Evolutionary conservation across 2,888 invertebrate species (phyloP).

Genomic region (Panorpa germanica): DNA sequence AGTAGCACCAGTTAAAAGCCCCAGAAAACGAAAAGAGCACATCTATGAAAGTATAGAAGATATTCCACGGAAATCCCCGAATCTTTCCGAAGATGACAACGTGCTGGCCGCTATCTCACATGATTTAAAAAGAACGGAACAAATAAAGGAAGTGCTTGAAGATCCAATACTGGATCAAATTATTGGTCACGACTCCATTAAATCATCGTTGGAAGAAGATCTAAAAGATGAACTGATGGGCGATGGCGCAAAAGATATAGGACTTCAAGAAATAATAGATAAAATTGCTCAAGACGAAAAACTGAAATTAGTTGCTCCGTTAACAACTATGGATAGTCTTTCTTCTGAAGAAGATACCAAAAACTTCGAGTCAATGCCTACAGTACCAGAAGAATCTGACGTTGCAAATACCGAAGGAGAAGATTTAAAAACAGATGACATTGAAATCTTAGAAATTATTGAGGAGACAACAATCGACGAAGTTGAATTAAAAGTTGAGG

Average conservation of each 20-base stretch:
- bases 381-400: constrained; percentile 22
- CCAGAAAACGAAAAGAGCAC: constrained; percentile 35
- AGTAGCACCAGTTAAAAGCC: constrained; percentile 19
- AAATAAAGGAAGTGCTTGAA: too few relatives aligned
- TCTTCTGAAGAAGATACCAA: constrained; percentile 23
- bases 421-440: constrained; percentile 7
- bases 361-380: constrained; percentile 17
- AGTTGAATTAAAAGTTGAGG: constrained; percentile 5
- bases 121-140: too few relatives aligned
- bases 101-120: too few relatives aligned
- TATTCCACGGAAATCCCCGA: too few relatives aligned
- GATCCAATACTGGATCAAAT: too few relatives aligned
- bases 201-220: constrained; percentile 5
- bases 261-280: constrained; percentile 4
- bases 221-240: constrained; percentile 3
- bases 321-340: constrained; percentile 24
- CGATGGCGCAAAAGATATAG: constrained; percentile 1
- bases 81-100: too few relatives aligned
- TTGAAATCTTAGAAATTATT: constrained; percentile 7
- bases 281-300: too few relatives aligned
- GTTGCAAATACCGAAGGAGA: too few relatives aligned
- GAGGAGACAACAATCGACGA: too few relatives aligned
- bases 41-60: constrained; percentile 40
- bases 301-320: too few relatives aligned
- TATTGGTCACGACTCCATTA: too few relatives aligned